Base-by-base conservation (phyloP, 2,797 vertebrate species). In the Pterois miles region DNA sequence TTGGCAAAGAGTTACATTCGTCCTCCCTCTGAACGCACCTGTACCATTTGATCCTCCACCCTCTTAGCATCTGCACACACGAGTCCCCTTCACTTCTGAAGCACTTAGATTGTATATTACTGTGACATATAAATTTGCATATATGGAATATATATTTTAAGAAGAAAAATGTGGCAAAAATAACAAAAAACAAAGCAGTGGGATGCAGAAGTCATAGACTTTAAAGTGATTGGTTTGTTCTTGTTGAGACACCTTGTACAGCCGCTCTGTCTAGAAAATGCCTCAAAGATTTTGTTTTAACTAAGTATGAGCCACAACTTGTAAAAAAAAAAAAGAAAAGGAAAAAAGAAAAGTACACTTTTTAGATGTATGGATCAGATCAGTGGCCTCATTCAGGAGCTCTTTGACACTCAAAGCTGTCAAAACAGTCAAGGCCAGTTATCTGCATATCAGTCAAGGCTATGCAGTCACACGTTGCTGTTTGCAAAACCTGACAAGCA, bases 21-120 rank as follows among this genome's bases (percentile, higher is more conserved):
- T 84, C 74, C 84, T 83, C 82, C 79, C 62, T 71, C 63, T 46
- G 57, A 85, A 83, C 71, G 65, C 69, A 77, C 62, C 72, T 66
- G 71, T 75, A 76, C 40, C 71, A 68, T 80, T 83, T 75, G 65
- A 68, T 70, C 60, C 46, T 74, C 43, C 48, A 71, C 73, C 81
- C 71, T 82, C 58, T 63, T 68, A 83, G 65, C 73, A 84, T 76
- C 81, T 81, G 85, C 80, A 88, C 87, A 92, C 82, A 92, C 84
- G 76, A 83, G 75, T 83, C 80, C 87, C 77, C 63, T 64, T 91
- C 85, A 89, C 86, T 90, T 91, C 88, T 89, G 83, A 94, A 95
- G 94, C 95, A 95, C 95, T 96, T 95, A 94, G 92, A 95, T 94
- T 95, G 94, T 96, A 94, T 88, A 95, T 94, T 94, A 95, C 94